Evolutionary conservation across 2,888 invertebrate genomes (phyloP), one percentile per base, ranked within the genome.

Genomic region (Periphyllus acericola): DNA sequence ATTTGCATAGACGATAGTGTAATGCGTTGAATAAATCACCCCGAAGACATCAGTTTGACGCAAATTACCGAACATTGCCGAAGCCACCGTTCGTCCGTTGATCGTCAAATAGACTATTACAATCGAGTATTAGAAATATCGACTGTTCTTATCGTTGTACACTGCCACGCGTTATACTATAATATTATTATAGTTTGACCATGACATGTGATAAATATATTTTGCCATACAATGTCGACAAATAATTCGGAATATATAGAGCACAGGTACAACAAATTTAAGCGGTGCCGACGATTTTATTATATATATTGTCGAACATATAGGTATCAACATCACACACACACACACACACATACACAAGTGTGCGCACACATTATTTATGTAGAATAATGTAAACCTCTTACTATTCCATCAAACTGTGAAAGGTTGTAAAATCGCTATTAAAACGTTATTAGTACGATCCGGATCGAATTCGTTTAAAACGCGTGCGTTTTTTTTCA

Each of bases 381-480:
- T n/a, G n/a, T n/a, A n/a, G n/a, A n/a, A n/a, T n/a, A n/a, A n/a
- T n/a, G n/a, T n/a, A n/a, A 0, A 14, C 46, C 14, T 14, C 21
- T 60, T 21, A 60, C 21, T 60, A 8, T 60, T 60, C 25, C 60
- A 25, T 60, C 60, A 60, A 60, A 60, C n/a, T n/a, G 29, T 46
- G 60, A 60, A 60, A 0, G 25, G 25, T 60, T 29, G 29, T 29
- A 81, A 81, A 81, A 66, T 81, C 19, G 29, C 29, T 29, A 29
- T 80, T 71, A 71, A 46, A 81, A 32, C 66, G 36, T 80, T 80
- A 81, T 81, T 46, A 25, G 5, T n/a, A 4, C 29, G 36, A 66
- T 81, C 81, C 46, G 46, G 68, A 32, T 68, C 81, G 68, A 68
- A 81, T 81, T 46, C 8, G 32, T 68, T 80, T 29, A 66, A 66